Evolutionary conservation across 2,113 vertebrate species (phyloP).

Genomic region (Leptocoma aspasia): DNA sequence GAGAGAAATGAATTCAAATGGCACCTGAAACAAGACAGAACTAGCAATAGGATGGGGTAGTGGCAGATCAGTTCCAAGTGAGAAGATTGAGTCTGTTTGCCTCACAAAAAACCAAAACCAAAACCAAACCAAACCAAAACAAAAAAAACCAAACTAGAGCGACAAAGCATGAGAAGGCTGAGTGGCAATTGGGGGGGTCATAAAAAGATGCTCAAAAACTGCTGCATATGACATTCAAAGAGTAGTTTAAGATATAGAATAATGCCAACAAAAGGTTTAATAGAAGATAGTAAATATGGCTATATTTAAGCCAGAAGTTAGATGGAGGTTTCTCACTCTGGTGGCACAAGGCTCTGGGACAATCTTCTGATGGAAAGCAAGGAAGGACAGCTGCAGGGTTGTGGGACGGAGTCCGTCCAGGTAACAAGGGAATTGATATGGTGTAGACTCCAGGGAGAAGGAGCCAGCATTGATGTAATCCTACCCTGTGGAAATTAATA

Average conservation of each 20-base stretch:
- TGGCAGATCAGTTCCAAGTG: not conserved
- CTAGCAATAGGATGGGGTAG: not conserved
- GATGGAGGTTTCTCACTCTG: not conserved
- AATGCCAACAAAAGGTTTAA: not conserved
- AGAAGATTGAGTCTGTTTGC: not conserved
- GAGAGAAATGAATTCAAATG: not conserved
- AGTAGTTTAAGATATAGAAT: not conserved
- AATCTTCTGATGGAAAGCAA: not conserved
- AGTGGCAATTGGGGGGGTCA: not conserved
- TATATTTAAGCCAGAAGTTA: not conserved
- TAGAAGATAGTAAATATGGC: not conserved
- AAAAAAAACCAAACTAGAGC: not conserved
- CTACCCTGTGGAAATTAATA: not conserved
- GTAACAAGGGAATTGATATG: not conserved
- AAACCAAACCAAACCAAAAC: not conserved
- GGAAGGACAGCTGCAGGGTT: not conserved
- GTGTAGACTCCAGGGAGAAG: not conserved
- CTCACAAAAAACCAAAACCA: not conserved
- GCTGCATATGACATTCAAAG: not conserved
- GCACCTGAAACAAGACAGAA: not conserved
- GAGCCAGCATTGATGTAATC: not conserved
- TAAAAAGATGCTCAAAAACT: not conserved
- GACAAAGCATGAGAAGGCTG: not conserved
- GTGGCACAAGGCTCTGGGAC: not conserved
- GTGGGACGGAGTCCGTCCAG: not conserved